Percentiles rank a stretch among this genome's conserved stretches.
These are phyloP conservation scores for Girardinus metallicus DNA, from an alignment of 2,797 vertebrate genomes.

Conservation along the genomic window DNA sequence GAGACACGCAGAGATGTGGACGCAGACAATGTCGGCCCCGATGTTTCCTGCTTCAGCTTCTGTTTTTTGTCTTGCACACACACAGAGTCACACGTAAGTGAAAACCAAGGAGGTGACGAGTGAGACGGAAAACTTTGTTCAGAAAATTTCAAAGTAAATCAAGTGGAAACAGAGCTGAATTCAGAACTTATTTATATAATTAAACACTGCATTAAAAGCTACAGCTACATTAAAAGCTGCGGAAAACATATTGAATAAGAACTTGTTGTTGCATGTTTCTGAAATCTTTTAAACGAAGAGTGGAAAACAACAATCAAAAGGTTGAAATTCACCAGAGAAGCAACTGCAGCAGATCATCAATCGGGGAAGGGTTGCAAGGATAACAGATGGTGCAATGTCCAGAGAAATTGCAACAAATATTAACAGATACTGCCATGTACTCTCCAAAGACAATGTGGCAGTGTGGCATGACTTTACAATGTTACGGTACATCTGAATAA, in stretches of 20 bases:
- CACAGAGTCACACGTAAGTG: neutral
- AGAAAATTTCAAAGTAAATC: constrained; percentile 22
- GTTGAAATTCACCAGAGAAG: neutral
- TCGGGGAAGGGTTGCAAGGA: neutral
- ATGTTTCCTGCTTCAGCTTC: constrained; percentile 56
- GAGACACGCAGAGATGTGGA: constrained; percentile 60
- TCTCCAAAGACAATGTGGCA: neutral
- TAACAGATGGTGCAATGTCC: neutral
- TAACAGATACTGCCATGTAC: neutral
- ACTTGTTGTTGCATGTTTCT: neutral
- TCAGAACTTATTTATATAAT: neutral
- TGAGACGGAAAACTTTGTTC: constrained; percentile 14
- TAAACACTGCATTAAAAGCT: neutral
- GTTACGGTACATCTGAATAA: neutral
- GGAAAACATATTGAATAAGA: neutral
- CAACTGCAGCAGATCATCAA: neutral
- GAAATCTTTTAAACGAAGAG: neutral
- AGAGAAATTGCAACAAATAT: neutral
- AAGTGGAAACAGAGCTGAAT: neutral
- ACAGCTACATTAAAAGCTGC: neutral
- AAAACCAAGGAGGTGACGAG: neutral
- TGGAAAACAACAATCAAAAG: neutral
- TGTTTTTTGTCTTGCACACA: constrained; percentile 14
- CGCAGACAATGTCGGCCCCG: constrained; percentile 58
- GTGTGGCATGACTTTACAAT: neutral